phyloP scores from a whole-genome alignment of 2,113 vertebrate species.

The Callopanchax toddi region DNA sequence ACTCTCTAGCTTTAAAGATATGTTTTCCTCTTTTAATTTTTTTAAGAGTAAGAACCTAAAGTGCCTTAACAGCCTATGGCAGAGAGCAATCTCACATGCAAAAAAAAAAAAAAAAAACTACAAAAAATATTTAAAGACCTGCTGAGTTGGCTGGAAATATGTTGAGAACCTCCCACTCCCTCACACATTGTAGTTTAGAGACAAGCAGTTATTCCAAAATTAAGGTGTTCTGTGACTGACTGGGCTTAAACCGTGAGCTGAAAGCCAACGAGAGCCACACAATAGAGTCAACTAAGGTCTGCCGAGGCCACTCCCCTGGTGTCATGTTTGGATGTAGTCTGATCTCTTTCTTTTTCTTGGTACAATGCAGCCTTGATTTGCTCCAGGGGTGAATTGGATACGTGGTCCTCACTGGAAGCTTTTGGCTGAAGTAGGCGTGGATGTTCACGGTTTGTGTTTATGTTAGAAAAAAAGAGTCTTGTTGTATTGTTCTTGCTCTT shows the following conservation, averaged over 20 bases:
- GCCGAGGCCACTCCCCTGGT: slow-evolving; percentile 50
- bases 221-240: slow-evolving; percentile 46
- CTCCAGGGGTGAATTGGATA: slow-evolving; percentile 31
- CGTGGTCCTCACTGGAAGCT: neutral
- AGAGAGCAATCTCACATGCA: neutral
- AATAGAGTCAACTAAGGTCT: slow-evolving; percentile 37
- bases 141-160: slow-evolving; percentile 21
- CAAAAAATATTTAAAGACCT: too few species aligned
- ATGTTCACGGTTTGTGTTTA: neutral
- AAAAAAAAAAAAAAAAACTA: neutral
- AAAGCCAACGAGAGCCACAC: slow-evolving; percentile 48
- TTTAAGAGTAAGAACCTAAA: neutral
- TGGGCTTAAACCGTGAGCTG: slow-evolving; percentile 32
- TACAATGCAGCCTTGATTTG: slow-evolving; percentile 33
- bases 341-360: slow-evolving; percentile 35
- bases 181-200: slow-evolving; percentile 7
- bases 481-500: neutral
- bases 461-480: slow-evolving; percentile 12
- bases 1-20: neutral
- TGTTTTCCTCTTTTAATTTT: neutral
- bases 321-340: slow-evolving; percentile 55
- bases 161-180: slow-evolving; percentile 12
- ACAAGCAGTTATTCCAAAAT: slow-evolving; percentile 29
- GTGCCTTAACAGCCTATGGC: slow-evolving; percentile 18
- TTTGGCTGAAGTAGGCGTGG: slow-evolving; percentile 1